Evolutionary conservation across 1,140 invertebrate genomes (phyloP), one percentile per base, ranked within the genome.

Genomic region (Zaprionus vittiger): DNA sequence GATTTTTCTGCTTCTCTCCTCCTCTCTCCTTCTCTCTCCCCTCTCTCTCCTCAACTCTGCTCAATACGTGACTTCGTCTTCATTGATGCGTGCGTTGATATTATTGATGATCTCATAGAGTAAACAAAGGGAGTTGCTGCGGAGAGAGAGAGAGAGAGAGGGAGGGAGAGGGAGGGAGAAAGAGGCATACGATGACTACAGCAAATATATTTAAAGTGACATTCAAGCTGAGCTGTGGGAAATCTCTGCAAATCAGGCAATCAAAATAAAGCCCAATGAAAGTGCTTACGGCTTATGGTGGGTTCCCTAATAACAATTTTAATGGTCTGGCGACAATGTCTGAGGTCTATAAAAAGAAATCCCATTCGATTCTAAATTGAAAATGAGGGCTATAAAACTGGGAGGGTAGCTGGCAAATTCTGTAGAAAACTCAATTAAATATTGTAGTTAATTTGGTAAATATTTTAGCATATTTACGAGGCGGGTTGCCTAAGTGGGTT

Each of bases 81-180:
- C 61, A 34, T 57, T 75, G 79, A 86, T 77, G 80, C 66, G 80
- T 80, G 71, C 41, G 62, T 66, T 41, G 76, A 73, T 80, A 34
- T 71, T 79, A 63, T 61, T 74, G 79, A 79, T 89, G 84, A 89
- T 89, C 77, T 89, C 85, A 87, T 72, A 69, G 52, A 49, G 34
- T 49, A 61, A 28, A 54, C 22, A 47, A 37, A 28, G 28, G 28
- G 56, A n/a, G 38, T 1, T n/a, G 15, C 38, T 41, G 38, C 11
- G n/a, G 62, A 56, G 22, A 2, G 17, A 9, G 22, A 12, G 5
- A 52, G 47, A 17, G 17, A 1, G 17, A 5, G 24, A n/a, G n/a
- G n/a, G n/a, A n/a, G n/a, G 11, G 28, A 31, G 5, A 6, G 26
- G 3, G 26, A 26, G 28, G 7, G 28, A 31, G 28, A 31, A n/a